Percentiles rank a stretch among this genome's conserved stretches.
phyloP scores from a whole-genome alignment of 2,113 vertebrate species.

The Tiliqua scincoides region DNA sequence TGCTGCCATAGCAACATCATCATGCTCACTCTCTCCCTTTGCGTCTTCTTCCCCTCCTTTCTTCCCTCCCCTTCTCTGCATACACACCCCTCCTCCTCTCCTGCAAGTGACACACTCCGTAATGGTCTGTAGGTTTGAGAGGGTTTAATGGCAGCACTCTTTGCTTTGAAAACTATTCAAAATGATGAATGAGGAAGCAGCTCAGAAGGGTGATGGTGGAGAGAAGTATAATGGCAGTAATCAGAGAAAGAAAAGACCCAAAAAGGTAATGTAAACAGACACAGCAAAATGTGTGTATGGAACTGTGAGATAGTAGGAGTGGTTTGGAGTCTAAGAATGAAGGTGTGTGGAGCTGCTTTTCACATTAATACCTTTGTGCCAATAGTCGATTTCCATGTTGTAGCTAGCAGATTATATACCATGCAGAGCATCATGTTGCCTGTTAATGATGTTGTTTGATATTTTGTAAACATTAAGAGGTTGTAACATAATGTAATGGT shows the following conservation, averaged over 20 bases:
- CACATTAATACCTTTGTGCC: not conserved
- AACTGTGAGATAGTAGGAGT: not conserved
- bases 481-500: conserved; percentile 30
- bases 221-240: conserved; percentile 88
- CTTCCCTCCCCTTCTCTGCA: conserved; percentile 27
- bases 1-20: conserved; percentile 89
- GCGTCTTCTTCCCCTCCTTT: conserved; percentile 52
- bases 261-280: conserved; percentile 82
- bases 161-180: conserved; percentile 45
- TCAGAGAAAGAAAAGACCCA: conserved; percentile 88
- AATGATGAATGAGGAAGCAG: conserved; percentile 81
- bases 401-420: conserved; percentile 11
- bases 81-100: conserved; percentile 46
- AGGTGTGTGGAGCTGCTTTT: not conserved
- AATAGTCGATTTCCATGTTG: not conserved
- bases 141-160: conserved; percentile 67
- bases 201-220: conserved; percentile 86
- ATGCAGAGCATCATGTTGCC: conserved; percentile 7
- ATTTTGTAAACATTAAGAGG: not conserved
- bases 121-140: conserved; percentile 59
- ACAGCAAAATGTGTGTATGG: not conserved
- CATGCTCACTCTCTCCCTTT: conserved; percentile 71
- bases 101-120: conserved; percentile 56
- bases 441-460: not conserved
- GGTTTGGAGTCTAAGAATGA: not conserved